Conservation (phyloP, 1,140 invertebrate genomes). For the Drosophila orosa region DNA sequence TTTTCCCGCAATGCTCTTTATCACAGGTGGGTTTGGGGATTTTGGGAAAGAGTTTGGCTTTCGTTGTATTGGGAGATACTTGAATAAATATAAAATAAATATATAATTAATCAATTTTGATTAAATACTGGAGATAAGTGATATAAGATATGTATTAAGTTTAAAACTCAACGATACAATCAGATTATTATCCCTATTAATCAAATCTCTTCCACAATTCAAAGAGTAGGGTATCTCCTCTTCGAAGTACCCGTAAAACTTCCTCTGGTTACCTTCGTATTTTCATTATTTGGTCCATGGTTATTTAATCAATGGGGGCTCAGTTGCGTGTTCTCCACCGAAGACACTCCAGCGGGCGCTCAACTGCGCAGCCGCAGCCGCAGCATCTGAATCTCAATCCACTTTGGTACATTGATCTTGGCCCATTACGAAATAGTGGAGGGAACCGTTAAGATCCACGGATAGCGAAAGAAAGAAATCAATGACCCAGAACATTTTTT, state of each 20-base stretch:
- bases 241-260: slow-evolving; percentile 8
- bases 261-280: slow-evolving; percentile 20
- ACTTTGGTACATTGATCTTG: slow-evolving; percentile 71
- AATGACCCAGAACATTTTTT: slow-evolving; percentile 76
- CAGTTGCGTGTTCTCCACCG: slow-evolving; percentile 33
- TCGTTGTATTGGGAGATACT: background rate
- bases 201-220: background rate
- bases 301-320: slow-evolving; percentile 76
- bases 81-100: background rate
- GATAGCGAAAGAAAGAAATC: slow-evolving; percentile 71
- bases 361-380: slow-evolving; percentile 32
- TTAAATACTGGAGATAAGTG: too few relatives aligned
- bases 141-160: background rate
- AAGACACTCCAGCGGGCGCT: slow-evolving; percentile 63
- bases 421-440: slow-evolving; percentile 42
- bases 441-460: slow-evolving; percentile 71
- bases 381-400: slow-evolving; percentile 1
- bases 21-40: background rate
- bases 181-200: too few relatives aligned
- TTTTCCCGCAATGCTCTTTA: slow-evolving; percentile 25
- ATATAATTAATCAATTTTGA: background rate
- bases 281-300: slow-evolving; percentile 41
- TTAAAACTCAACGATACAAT: too few relatives aligned
- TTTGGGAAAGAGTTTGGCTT: background rate
- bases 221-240: slow-evolving; percentile 8